A percentile compares a stretch with the other conserved stretches of the same genome.
Evolutionary conservation across 1,140 invertebrate genomes (phyloP).

Genomic region (Drosophila equinoxialis): DNA sequence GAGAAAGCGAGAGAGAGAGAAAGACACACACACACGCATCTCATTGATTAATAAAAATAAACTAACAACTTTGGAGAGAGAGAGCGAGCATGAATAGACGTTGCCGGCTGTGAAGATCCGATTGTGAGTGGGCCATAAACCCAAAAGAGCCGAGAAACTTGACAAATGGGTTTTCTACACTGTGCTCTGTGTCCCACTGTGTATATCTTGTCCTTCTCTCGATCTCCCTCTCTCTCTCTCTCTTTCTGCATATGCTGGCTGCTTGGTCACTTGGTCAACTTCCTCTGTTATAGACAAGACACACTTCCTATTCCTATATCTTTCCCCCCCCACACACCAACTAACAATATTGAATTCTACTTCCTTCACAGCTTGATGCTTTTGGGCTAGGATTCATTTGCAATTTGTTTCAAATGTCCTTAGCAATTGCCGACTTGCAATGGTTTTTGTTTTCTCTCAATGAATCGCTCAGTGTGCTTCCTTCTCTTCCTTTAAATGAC

Average conservation of each 20-base stretch:
- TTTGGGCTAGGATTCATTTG: constrained; percentile 62
- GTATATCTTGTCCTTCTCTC: constrained; percentile 15
- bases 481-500: constrained; percentile 36
- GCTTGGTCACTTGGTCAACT: constrained; percentile 34
- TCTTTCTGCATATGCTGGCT: constrained; percentile 3
- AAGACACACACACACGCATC: constrained; percentile 6
- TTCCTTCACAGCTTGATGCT: constrained; percentile 59
- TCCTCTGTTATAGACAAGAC: neutral
- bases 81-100: neutral
- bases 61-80: neutral
- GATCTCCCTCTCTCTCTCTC: constrained; percentile 11
- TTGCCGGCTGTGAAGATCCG: constrained; percentile 51
- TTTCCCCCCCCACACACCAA: constrained; percentile 18
- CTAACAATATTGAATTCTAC: constrained; percentile 52
- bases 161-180: constrained; percentile 69
- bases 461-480: constrained; percentile 64
- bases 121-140: constrained; percentile 53
- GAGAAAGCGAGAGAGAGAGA: constrained; percentile 13
- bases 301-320: constrained; percentile 44
- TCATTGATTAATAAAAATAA: constrained; percentile 68
- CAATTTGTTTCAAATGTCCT: constrained; percentile 77
- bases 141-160: constrained; percentile 43
- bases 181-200: constrained; percentile 57
- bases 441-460: constrained; percentile 19
- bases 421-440: constrained; percentile 61